phyloP scores from a whole-genome alignment of 2,888 invertebrate genomes.

The Neocrepidodera transversa region DNA sequence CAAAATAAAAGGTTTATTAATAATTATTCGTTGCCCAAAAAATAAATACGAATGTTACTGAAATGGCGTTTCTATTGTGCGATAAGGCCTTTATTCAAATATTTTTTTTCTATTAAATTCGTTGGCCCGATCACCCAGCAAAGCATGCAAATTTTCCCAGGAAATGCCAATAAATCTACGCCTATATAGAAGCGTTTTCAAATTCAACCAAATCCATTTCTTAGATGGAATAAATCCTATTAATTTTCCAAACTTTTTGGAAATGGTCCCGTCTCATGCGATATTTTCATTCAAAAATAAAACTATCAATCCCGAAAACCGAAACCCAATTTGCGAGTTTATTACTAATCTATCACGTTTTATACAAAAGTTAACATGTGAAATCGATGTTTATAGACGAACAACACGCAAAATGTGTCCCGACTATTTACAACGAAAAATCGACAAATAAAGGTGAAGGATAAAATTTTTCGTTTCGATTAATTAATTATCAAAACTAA shows the following conservation, averaged over 20 bases:
- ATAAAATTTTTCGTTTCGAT: not conserved
- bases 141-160: not conserved
- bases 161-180: not conserved
- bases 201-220: not conserved
- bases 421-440: not conserved
- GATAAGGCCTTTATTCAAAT: too few species aligned
- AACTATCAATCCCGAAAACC: constrained; percentile 3
- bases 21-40: too few species aligned
- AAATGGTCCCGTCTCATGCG: constrained; percentile 16
- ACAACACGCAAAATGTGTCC: constrained; percentile 3
- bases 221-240: constrained; percentile 3
- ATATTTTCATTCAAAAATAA: constrained; percentile 18
- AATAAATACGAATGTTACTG: too few species aligned
- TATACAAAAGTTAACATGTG: constrained; percentile 1
- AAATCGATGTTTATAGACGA: constrained; percentile 15
- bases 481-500: too few species aligned
- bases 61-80: too few species aligned
- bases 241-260: constrained; percentile 16
- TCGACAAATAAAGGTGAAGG: not conserved
- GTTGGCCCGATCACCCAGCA: too few species aligned
- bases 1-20: too few species aligned
- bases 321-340: constrained; percentile 18
- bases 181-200: not conserved
- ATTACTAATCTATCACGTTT: constrained; percentile 19
- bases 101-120: too few species aligned